These are phyloP conservation scores for Sebastiscus albofasciatus DNA, from an alignment of 2,797 vertebrate genomes.

Conservation along the genomic window DNA sequence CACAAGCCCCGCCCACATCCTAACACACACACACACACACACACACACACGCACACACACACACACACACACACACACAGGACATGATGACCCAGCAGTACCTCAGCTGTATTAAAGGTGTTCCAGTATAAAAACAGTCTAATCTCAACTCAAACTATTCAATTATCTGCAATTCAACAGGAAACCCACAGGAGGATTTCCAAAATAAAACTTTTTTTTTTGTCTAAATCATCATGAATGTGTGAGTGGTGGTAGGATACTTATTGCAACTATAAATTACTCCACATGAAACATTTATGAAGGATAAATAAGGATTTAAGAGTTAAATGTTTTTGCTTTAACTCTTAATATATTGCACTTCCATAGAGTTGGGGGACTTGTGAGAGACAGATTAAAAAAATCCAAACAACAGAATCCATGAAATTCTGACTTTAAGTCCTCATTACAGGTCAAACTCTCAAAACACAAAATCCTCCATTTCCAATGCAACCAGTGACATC, in stretches of 20 bases:
- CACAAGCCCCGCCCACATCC: slow-evolving; percentile 47
- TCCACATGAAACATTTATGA: neutral
- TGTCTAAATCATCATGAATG: neutral
- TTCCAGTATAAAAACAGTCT: neutral
- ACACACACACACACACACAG: neutral
- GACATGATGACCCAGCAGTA: neutral
- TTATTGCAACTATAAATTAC: neutral
- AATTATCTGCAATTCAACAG: neutral
- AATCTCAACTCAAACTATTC: neutral
- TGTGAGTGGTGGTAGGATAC: neutral
- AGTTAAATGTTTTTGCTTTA: neutral
- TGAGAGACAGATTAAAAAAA: neutral
- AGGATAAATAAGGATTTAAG: neutral
- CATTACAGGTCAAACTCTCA: neutral
- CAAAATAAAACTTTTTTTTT: neutral
- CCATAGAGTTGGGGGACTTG: neutral
- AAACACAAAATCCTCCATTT: neutral
- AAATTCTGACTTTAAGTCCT: neutral
- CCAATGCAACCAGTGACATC: neutral
- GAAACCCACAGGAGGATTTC: neutral
- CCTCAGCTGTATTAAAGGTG: slow-evolving; percentile 1
- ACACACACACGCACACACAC: neutral
- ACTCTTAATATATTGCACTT: neutral
- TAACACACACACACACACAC: neutral
- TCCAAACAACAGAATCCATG: neutral